A percentile compares a stretch with the other conserved stretches of the same genome.
These are phyloP conservation scores for Luscinia luscinia DNA, from an alignment of 2,797 vertebrate species.

Conservation along the genomic window DNA sequence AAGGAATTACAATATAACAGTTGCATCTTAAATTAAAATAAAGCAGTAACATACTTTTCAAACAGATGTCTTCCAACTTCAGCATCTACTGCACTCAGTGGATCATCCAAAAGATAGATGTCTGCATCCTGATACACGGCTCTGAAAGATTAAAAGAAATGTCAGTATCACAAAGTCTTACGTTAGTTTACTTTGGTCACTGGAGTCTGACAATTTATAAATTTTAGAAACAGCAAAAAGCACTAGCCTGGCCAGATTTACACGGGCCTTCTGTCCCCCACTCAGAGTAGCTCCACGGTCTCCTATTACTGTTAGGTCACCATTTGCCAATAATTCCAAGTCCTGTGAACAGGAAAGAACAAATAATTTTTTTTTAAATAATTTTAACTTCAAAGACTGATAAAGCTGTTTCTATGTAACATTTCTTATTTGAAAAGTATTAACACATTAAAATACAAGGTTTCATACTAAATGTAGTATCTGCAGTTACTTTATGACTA, in stretches of 20 bases:
- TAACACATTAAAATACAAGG: not conserved
- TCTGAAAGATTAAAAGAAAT: constrained; percentile 71
- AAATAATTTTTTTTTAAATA: accelerated
- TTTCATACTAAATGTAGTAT: not conserved
- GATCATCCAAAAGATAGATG: constrained; percentile 95
- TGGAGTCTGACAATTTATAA: not conserved
- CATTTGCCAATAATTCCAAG: constrained; percentile 87
- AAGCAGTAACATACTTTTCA: constrained; percentile 85
- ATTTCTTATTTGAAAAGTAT: not conserved
- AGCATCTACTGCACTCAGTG: constrained; percentile 92
- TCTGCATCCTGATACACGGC: constrained; percentile 95
- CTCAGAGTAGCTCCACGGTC: constrained; percentile 93
- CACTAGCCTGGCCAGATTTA: constrained; percentile 90
- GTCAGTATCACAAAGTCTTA: not conserved
- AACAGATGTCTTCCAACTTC: constrained; percentile 93
- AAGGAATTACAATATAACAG: not conserved
- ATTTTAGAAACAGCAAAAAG: not conserved
- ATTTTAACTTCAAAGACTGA: not conserved
- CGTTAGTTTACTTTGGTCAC: not conserved
- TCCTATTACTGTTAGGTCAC: constrained; percentile 90
- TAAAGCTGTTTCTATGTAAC: not conserved
- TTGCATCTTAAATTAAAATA: not conserved
- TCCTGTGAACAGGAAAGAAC: constrained; percentile 77
- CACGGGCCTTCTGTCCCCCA: constrained; percentile 93
- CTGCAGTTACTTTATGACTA: not conserved